Evolutionary conservation across 2,113 vertebrate genomes (phyloP).

Genomic region (Chionomys nivalis): DNA sequence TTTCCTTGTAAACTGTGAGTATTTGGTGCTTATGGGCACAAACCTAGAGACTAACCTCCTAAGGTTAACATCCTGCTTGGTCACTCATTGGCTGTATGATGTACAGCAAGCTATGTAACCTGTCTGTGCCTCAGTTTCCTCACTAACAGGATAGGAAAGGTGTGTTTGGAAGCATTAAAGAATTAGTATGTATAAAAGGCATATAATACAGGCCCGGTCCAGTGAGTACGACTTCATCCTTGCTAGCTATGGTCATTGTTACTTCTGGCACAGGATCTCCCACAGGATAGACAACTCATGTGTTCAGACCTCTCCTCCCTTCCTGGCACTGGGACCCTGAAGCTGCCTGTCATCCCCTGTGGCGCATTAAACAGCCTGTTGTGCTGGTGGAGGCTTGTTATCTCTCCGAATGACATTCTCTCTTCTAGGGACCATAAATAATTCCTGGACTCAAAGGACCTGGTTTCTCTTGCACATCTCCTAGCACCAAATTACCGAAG

Average conservation of each 20-base stretch:
- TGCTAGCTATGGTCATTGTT: slow-evolving; percentile 31
- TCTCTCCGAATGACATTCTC: slow-evolving; percentile 73
- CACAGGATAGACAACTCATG: neutral
- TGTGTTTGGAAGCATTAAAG: slow-evolving; percentile 14
- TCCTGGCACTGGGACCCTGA: slow-evolving; percentile 59
- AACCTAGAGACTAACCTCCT: neutral
- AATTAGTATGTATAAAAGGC: neutral
- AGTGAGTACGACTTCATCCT: neutral
- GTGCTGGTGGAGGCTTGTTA: slow-evolving; percentile 69
- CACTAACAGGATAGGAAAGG: neutral
- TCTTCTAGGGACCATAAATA: slow-evolving; percentile 79
- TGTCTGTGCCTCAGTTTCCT: slow-evolving; percentile 28
- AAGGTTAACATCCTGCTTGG: neutral
- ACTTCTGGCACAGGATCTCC: neutral
- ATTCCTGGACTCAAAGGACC: slow-evolving; percentile 77
- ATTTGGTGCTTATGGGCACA: slow-evolving; percentile 6
- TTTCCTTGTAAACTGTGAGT: slow-evolving; percentile 3
- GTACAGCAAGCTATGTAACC: neutral
- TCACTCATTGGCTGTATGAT: neutral
- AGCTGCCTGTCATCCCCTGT: slow-evolving; percentile 23
- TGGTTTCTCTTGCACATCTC: slow-evolving; percentile 68
- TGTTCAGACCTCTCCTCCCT: slow-evolving; percentile 29
- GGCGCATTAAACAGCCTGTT: slow-evolving; percentile 69
- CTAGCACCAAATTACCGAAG: slow-evolving; percentile 78
- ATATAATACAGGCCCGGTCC: neutral